Conservation (phyloP, 2,113 vertebrate genomes). For the Anhinga rufa region DNA sequence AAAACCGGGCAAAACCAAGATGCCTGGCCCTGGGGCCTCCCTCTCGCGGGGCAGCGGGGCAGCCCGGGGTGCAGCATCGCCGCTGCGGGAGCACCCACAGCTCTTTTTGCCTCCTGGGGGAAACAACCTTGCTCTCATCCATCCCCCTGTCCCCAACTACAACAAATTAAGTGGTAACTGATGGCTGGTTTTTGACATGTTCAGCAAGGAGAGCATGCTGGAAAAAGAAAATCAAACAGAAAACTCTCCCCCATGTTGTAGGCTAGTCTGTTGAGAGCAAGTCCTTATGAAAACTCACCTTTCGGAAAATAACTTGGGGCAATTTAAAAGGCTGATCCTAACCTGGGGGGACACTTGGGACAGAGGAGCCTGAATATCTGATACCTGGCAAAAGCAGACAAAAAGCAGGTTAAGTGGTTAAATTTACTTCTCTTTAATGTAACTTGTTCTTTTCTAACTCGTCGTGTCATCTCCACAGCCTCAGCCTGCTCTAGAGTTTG, state of each 20-base stretch:
- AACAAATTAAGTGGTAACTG: fast-evolving
- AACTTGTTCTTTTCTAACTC: neutral
- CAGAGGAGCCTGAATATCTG: neutral
- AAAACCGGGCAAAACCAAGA: fast-evolving
- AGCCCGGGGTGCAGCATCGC: neutral
- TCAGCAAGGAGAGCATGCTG: fast-evolving
- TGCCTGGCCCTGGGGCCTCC: fast-evolving
- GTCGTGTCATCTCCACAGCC: neutral
- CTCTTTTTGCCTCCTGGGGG: neutral
- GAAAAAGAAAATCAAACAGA: neutral
- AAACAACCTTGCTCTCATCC: fast-evolving
- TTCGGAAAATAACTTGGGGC: neutral
- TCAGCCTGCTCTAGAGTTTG: neutral
- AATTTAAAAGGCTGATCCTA: neutral
- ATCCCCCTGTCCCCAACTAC: fast-evolving
- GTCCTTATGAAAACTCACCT: neutral
- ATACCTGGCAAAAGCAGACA: neutral
- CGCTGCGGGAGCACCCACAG: neutral
- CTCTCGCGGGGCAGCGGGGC: neutral
- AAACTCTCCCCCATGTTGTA: neutral
- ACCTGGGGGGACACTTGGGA: neutral
- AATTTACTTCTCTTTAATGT: neutral
- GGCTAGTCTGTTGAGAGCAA: no score
- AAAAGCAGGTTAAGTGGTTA: neutral
- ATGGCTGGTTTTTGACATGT: fast-evolving